Conservation (phyloP, 2,113 vertebrate genomes). For the Coracopsis vasa region DNA sequence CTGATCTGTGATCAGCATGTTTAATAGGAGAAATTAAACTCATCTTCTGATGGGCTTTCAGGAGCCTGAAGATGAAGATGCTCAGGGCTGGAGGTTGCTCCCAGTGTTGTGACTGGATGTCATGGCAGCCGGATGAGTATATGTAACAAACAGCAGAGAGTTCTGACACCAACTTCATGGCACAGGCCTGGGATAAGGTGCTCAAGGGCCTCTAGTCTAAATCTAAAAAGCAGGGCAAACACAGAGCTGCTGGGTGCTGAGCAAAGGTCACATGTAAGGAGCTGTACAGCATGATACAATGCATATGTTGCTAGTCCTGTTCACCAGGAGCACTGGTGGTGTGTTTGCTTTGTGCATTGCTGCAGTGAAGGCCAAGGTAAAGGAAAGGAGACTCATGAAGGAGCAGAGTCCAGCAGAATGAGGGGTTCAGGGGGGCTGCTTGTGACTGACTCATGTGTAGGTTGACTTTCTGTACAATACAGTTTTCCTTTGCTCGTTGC, state of each 20-base stretch:
- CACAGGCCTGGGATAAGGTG: rapidly evolving
- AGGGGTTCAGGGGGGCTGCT: neutral
- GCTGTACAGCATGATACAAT: rapidly evolving
- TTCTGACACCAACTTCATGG: neutral
- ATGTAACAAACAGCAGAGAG: neutral
- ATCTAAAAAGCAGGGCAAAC: rapidly evolving
- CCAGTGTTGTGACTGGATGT: neutral
- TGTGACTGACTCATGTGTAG: neutral
- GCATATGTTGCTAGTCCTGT: neutral
- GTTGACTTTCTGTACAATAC: neutral
- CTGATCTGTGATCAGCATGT: neutral
- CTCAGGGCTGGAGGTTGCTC: neutral
- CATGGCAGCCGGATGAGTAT: neutral
- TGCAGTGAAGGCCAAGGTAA: neutral
- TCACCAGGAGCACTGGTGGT: neutral
- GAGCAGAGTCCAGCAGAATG: neutral
- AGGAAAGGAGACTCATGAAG: neutral
- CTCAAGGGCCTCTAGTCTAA: neutral
- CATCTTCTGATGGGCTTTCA: neutral
- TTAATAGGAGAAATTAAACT: neutral
- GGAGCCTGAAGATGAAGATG: neutral
- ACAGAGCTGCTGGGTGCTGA: neutral
- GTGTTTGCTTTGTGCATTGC: neutral
- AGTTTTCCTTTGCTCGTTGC: neutral
- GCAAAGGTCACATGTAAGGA: neutral